Evolutionary conservation across 2,113 vertebrate genomes (phyloP).

Genomic region (Psilopogon haemacephalus): DNA sequence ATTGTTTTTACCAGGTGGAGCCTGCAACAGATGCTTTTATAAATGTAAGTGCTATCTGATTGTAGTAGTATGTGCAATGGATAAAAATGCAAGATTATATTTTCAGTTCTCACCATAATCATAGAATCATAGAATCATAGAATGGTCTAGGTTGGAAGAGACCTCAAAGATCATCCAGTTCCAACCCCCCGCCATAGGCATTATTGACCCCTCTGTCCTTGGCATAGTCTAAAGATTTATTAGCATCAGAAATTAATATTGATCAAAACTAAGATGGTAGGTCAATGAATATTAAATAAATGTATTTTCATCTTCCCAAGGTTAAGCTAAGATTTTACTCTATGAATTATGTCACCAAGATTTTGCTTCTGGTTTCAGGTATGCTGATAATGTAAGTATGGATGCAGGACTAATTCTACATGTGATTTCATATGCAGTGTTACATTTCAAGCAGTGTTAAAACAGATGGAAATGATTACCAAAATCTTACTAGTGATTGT

Average conservation of each 20-base stretch:
- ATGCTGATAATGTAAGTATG: neutral
- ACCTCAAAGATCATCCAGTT: no score
- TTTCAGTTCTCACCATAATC: neutral
- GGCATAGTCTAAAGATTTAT: conserved; percentile 37
- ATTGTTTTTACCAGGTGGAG: neutral
- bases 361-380: conserved; percentile 1
- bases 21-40: neutral
- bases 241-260: conserved; percentile 49
- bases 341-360: neutral
- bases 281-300: conserved; percentile 44
- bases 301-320: neutral
- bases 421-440: neutral
- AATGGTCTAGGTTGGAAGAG: no score
- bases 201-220: conserved; percentile 50
- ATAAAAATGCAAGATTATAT: neutral
- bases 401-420: neutral
- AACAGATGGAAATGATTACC: neutral
- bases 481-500: neutral
- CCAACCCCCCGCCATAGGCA: no score
- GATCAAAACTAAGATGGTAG: conserved; percentile 18
- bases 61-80: neutral
- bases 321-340: neutral
- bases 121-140: no score
- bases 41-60: neutral
- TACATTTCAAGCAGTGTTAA: neutral